These are phyloP conservation scores for Nesometra sesokonis DNA, from an alignment of 35 echinoderm and acorn worm species.

Conservation along the genomic window DNA sequence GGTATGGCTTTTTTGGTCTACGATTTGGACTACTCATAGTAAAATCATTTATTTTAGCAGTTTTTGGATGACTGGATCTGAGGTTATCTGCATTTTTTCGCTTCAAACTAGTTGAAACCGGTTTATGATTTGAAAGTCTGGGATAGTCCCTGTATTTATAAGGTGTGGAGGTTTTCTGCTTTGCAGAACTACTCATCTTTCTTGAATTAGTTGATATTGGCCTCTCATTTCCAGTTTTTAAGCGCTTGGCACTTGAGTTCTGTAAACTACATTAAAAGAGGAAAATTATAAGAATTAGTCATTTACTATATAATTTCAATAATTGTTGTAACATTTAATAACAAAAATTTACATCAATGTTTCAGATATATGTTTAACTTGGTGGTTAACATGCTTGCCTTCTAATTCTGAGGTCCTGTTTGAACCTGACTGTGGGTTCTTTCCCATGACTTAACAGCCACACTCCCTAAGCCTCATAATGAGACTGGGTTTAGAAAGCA, in stretches of 20 bases:
- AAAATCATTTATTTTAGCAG: not conserved
- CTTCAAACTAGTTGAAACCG: not conserved
- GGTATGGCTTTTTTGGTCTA: not conserved
- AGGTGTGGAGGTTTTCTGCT: not conserved
- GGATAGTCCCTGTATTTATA: not conserved
- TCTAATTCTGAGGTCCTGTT: no score
- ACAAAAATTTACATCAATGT: no score
- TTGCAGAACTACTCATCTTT: not conserved
- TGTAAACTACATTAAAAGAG: not conserved
- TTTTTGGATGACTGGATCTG: not conserved
- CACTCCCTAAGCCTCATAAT: no score
- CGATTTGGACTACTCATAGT: not conserved
- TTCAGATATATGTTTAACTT: no score
- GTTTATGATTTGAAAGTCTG: not conserved
- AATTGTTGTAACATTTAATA: no score
- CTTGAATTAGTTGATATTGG: not conserved
- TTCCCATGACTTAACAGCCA: no score
- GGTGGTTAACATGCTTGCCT: no score
- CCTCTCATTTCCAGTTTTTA: not conserved
- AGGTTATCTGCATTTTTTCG: not conserved
- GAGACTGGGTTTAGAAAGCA: no score
- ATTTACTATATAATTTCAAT: no score
- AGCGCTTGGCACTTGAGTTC: not conserved
- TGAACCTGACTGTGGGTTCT: no score
- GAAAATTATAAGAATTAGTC: no score